A percentile compares a stretch with the other conserved stretches of the same genome.
These are phyloP conservation scores for Daktulosphaira vitifoliae DNA, from an alignment of 1,140 invertebrate species.

Conservation along the genomic window DNA sequence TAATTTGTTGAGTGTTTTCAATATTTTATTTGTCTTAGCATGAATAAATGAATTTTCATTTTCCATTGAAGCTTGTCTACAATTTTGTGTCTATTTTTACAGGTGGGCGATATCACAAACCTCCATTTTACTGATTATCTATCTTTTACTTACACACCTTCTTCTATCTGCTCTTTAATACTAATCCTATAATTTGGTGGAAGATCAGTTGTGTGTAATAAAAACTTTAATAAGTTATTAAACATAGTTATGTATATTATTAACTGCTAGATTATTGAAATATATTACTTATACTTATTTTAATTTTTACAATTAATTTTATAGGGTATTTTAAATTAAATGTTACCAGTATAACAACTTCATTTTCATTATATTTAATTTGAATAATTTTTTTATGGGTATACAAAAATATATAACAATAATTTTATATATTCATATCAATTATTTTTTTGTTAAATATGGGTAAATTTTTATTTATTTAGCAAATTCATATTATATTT, in stretches of 20 bases:
- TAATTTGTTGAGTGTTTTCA: constrained; percentile 10
- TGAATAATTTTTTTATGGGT: no score
- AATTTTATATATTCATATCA: no score
- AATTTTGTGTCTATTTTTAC: constrained; percentile 34
- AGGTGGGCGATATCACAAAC: constrained; percentile 34
- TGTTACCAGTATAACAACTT: no score
- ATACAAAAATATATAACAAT: no score
- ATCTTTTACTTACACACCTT: constrained; percentile 19
- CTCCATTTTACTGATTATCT: constrained; percentile 32
- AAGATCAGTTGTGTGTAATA: not conserved
- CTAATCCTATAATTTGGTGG: constrained; percentile 21
- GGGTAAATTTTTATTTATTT: no score
- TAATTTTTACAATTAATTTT: no score
- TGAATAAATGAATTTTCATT: constrained; percentile 16
- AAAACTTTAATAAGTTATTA: not conserved
- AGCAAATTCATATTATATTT: no score
- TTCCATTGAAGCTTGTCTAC: constrained; percentile 32
- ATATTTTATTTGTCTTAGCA: constrained; percentile 20
- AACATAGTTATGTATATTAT: not conserved
- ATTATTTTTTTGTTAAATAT: no score
- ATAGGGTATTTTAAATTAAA: no score
- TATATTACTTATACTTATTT: no score
- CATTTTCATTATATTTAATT: no score
- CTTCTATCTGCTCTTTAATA: constrained; percentile 8
- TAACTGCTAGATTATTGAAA: no score